These are phyloP conservation scores for Penaeus indicus DNA, from an alignment of 1,140 invertebrate species.

Conservation along the genomic window DNA sequence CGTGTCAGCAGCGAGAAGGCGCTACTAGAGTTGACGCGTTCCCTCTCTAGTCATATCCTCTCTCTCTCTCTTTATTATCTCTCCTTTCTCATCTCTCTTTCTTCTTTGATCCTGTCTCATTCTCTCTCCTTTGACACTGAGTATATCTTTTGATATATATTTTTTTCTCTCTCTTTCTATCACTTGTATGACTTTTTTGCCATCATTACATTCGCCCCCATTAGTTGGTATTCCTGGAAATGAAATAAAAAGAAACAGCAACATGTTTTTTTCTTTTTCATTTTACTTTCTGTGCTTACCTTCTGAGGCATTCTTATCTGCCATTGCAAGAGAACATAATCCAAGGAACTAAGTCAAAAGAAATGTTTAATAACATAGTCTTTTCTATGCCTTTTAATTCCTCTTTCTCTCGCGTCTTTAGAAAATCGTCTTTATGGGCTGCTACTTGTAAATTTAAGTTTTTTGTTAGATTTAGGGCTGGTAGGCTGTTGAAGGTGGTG, in stretches of 20 bases:
- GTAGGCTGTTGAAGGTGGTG: too few relatives aligned
- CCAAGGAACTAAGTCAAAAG: too few relatives aligned
- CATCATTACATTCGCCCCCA: neutral
- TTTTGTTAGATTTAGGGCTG: too few relatives aligned
- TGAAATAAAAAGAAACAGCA: neutral
- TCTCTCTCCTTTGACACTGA: neutral
- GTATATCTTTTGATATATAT: neutral
- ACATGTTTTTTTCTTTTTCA: too few relatives aligned
- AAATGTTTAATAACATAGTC: too few relatives aligned
- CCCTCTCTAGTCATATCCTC: neutral
- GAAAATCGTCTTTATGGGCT: too few relatives aligned
- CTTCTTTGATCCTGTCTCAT: neutral
- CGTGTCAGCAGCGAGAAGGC: constrained; percentile 51
- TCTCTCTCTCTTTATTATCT: neutral
- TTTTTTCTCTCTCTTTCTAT: neutral
- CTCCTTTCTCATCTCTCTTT: neutral
- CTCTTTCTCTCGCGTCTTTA: too few relatives aligned
- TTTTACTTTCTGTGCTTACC: too few relatives aligned
- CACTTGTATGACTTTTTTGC: neutral
- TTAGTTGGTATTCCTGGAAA: neutral
- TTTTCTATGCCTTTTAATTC: too few relatives aligned
- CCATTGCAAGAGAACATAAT: too few relatives aligned
- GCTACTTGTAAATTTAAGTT: too few relatives aligned
- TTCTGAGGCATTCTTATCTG: too few relatives aligned
- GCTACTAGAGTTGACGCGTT: constrained; percentile 12